Percentiles rank a stretch among this genome's conserved stretches.
phyloP scores from a whole-genome alignment of 2,888 invertebrate genomes.

The Sarcophaga carnaria region DNA sequence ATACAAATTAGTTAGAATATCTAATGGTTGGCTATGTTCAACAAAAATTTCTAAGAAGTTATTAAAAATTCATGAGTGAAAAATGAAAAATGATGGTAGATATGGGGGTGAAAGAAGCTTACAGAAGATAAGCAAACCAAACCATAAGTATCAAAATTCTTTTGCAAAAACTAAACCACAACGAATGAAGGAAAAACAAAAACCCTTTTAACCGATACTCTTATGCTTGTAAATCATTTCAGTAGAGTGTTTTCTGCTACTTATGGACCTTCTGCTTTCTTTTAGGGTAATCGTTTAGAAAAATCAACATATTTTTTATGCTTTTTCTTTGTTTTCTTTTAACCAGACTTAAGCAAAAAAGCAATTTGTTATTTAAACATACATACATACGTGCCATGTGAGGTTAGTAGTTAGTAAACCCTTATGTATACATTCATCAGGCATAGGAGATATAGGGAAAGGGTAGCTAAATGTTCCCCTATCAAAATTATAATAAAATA shows the following conservation, averaged over 20 bases:
- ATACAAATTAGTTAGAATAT: too few species aligned
- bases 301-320: slow-evolving; percentile 21
- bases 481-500: too few species aligned
- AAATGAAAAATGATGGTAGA: too few species aligned
- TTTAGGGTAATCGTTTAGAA: slow-evolving; percentile 36
- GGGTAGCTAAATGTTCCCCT: too few species aligned
- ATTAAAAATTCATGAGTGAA: too few species aligned
- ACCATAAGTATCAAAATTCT: not conserved
- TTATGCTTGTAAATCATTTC: not conserved
- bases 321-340: not conserved
- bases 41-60: too few species aligned
- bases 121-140: not conserved
- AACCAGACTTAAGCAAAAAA: not conserved
- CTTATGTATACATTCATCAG: not conserved
- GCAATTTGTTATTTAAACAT: slow-evolving; percentile 7
- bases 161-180: not conserved
- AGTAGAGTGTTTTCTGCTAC: not conserved
- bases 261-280: not conserved
- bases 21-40: too few species aligned
- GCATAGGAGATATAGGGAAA: too few species aligned
- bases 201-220: not conserved
- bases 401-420: not conserved
- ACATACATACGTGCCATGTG: not conserved
- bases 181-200: not conserved
- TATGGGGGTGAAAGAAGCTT: not conserved